Evolutionary conservation across 2,113 vertebrate species (phyloP).

Genomic region (Tautogolabrus adspersus): DNA sequence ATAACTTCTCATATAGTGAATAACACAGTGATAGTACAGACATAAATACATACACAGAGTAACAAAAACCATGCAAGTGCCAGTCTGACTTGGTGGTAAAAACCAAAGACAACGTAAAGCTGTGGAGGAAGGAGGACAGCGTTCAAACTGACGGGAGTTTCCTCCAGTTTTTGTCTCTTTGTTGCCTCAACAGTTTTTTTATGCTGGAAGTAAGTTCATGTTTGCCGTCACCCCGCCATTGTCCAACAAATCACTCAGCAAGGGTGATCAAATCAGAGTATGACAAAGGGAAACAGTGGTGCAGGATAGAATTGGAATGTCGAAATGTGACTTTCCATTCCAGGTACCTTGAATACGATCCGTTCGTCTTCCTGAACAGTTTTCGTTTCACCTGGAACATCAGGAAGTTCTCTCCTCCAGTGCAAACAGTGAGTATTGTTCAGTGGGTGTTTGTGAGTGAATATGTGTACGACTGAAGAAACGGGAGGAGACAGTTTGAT

Average conservation of each 20-base stretch:
- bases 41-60: constrained; percentile 67
- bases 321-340: constrained; percentile 7
- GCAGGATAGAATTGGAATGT: neutral
- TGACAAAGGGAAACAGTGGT: constrained; percentile 7
- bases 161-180: constrained; percentile 41
- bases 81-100: constrained; percentile 44
- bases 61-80: constrained; percentile 71
- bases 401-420: constrained; percentile 71
- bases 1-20: constrained; percentile 63
- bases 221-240: neutral
- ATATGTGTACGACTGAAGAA: neutral
- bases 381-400: constrained; percentile 43
- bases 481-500: constrained; percentile 8
- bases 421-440: constrained; percentile 61
- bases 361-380: constrained; percentile 20
- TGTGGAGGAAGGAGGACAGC: neutral
- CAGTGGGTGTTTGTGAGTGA: constrained; percentile 8
- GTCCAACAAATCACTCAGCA: constrained; percentile 10
- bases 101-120: constrained; percentile 35
- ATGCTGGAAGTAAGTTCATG: constrained; percentile 21
- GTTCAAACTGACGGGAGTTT: neutral
- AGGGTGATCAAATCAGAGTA: neutral
- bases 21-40: constrained; percentile 74
- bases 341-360: constrained; percentile 29
- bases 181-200: neutral